These are phyloP conservation scores for Epirrhoe tristata DNA, from an alignment of 2,888 invertebrate species.

Conservation along the genomic window DNA sequence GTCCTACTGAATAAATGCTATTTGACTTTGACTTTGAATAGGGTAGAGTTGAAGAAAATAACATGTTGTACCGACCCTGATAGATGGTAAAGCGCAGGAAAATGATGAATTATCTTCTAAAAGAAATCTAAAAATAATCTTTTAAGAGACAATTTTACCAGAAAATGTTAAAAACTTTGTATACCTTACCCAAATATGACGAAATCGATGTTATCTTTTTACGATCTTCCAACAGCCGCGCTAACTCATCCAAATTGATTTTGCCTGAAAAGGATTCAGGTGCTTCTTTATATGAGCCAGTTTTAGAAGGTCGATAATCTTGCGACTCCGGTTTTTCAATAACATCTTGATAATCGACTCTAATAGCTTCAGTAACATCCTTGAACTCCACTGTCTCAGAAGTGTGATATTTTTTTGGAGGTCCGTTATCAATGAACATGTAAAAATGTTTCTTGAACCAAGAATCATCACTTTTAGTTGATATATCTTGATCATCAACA, in stretches of 20 bases:
- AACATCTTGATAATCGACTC: background rate
- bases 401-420: slow-evolving; percentile 66
- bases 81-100: too few species aligned
- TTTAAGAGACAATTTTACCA: too few species aligned
- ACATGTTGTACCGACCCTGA: too few species aligned
- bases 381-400: slow-evolving; percentile 65
- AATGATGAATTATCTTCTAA: too few species aligned
- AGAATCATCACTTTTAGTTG: slow-evolving; percentile 69
- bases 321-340: background rate
- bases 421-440: slow-evolving; percentile 62
- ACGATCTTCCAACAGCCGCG: slow-evolving; percentile 18
- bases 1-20: too few species aligned
- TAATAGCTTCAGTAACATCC: slow-evolving; percentile 12
- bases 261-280: slow-evolving; percentile 13
- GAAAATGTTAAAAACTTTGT: too few species aligned
- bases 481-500: slow-evolving; percentile 66
- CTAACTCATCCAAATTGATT: slow-evolving; percentile 38
- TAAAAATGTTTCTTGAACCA: slow-evolving; percentile 76
- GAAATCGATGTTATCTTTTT: background rate
- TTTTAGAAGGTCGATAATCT: background rate
- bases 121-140: too few species aligned
- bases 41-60: too few species aligned
- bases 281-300: background rate
- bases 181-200: background rate
- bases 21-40: too few species aligned